A percentile compares a stretch with the other conserved stretches of the same genome.
Evolutionary conservation across 2,888 invertebrate species (phyloP).

Genomic region (Eilema sororculum): DNA sequence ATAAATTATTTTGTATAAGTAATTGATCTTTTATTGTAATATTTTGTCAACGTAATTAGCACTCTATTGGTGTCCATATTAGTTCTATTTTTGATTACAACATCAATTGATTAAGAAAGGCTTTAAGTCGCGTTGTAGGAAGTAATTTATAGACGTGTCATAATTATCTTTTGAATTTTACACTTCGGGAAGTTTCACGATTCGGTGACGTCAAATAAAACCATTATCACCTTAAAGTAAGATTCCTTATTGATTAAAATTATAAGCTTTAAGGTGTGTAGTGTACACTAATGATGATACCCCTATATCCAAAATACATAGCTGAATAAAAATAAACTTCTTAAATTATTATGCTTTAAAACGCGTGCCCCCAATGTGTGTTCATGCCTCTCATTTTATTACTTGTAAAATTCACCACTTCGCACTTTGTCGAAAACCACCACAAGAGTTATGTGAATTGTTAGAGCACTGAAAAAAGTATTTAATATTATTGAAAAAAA

Average conservation of each 20-base stretch:
- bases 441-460: neutral
- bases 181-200: too few species aligned
- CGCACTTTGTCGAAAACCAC: neutral
- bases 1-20: neutral
- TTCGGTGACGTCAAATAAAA: too few species aligned
- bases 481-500: too few species aligned
- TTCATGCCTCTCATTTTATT: neutral
- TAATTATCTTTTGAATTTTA: neutral
- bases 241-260: neutral
- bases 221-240: neutral
- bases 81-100: neutral
- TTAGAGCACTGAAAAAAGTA: neutral
- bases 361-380: neutral
- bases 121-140: neutral
- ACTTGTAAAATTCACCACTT: neutral
- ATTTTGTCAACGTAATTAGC: neutral
- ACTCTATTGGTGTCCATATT: neutral
- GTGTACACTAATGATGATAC: neutral
- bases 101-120: neutral
- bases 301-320: neutral
- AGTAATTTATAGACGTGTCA: neutral
- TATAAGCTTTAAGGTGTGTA: constrained; percentile 6
- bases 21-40: neutral
- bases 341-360: neutral
- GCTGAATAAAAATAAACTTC: neutral